These are phyloP conservation scores for Furcula furcula DNA, from an alignment of 2,888 invertebrate species.

Conservation along the genomic window DNA sequence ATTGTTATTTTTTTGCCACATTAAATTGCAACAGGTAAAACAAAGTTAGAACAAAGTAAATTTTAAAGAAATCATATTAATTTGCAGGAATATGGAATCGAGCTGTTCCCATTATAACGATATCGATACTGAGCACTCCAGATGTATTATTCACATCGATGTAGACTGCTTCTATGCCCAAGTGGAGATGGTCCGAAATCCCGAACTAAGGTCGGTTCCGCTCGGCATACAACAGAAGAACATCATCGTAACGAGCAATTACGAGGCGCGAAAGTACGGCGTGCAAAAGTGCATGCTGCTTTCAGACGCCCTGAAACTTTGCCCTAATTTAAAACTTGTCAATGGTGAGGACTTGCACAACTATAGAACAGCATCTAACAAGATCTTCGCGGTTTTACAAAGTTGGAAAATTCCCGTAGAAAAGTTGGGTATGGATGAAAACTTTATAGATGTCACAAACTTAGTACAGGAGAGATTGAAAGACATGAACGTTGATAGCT, in stretches of 20 bases:
- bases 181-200: conserved; percentile 90
- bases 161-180: conserved; percentile 94
- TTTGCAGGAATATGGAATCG: conserved; percentile 74
- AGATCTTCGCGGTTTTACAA: conserved; percentile 87
- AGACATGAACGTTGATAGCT: conserved; percentile 44
- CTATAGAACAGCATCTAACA: conserved; percentile 89
- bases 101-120: conserved; percentile 66
- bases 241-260: conserved; percentile 92
- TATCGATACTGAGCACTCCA: conserved; percentile 78
- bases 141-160: conserved; percentile 90
- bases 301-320: conserved; percentile 86
- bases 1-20: conserved; percentile 40
- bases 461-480: conserved; percentile 81
- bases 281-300: conserved; percentile 90
- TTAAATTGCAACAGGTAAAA: conserved; percentile 68
- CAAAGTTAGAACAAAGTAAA: conserved; percentile 66
- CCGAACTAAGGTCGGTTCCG: conserved; percentile 84
- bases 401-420: conserved; percentile 89
- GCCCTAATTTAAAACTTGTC: conserved; percentile 88
- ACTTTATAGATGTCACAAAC: conserved; percentile 90
- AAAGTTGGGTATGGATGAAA: conserved; percentile 92
- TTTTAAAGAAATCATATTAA: conserved; percentile 53
- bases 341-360: conserved; percentile 92
- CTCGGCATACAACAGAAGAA: conserved; percentile 93
- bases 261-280: conserved; percentile 88